Percentiles rank a stretch among this genome's conserved stretches.
These are phyloP conservation scores for Martes martes DNA, from an alignment of 2,113 vertebrate species.

Conservation along the genomic window DNA sequence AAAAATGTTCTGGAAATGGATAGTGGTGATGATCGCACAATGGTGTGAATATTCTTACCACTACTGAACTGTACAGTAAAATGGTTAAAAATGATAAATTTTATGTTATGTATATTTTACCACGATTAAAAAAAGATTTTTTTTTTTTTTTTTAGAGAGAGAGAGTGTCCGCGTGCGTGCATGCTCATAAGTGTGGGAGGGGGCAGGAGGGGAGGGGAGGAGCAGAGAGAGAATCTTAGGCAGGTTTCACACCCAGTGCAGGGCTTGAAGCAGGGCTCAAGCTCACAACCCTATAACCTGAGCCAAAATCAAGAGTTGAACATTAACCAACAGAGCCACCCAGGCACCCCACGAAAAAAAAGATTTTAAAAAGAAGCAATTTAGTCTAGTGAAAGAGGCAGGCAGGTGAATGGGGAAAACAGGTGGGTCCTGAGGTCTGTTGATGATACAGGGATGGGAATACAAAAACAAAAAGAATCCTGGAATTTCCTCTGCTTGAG, in stretches of 20 bases:
- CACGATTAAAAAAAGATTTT: neutral
- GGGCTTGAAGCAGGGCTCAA: neutral
- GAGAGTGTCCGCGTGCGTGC: too few relatives aligned
- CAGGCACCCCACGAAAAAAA: neutral
- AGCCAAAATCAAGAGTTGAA: neutral
- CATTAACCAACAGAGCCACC: neutral
- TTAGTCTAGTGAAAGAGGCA: neutral
- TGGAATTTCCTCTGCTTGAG: neutral
- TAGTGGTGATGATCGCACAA: neutral
- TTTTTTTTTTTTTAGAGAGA: neutral
- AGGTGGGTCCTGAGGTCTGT: neutral
- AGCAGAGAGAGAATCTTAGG: neutral
- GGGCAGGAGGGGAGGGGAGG: neutral
- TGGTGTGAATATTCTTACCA: neutral
- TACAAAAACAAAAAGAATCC: neutral
- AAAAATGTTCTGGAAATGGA: neutral
- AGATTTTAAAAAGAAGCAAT: neutral
- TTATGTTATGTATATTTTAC: neutral
- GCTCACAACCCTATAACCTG: neutral
- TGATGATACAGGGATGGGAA: too few relatives aligned
- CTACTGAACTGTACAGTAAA: neutral
- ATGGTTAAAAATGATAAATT: neutral
- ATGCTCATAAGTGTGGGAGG: neutral
- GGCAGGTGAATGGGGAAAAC: neutral
- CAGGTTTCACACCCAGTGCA: neutral